A percentile compares a stretch with the other conserved stretches of the same genome.
Conservation (phyloP, 2,888 invertebrate species). For the Timema podura region DNA sequence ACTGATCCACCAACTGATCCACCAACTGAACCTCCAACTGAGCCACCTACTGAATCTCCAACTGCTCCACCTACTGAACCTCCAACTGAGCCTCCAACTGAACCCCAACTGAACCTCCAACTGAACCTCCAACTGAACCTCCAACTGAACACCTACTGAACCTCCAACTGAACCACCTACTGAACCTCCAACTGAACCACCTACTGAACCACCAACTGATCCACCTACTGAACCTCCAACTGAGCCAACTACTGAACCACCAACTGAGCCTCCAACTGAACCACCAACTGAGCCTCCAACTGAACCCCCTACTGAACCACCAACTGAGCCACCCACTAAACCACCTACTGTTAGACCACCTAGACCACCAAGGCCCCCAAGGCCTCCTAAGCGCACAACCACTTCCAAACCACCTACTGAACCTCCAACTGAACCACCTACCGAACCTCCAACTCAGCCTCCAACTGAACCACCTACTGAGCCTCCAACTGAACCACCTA, state of each 20-base stretch:
- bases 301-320: neutral
- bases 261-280: conserved; percentile 11
- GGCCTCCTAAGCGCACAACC: no score
- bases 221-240: neutral
- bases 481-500: neutral
- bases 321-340: conserved; percentile 1
- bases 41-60: neutral
- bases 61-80: neutral
- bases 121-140: conserved; percentile 15
- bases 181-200: conserved; percentile 10
- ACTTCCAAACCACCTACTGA: neutral
- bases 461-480: conserved; percentile 8
- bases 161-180: neutral
- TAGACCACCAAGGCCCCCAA: no score
- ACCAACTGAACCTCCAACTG: conserved; percentile 6
- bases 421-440: conserved; percentile 1
- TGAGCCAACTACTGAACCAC: neutral
- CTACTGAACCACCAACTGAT: neutral
- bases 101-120: conserved; percentile 8
- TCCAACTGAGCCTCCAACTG: conserved; percentile 4
- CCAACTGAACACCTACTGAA: neutral
- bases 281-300: conserved; percentile 4
- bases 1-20: neutral
- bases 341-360: neutral
- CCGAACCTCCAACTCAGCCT: conserved; percentile 2